phyloP scores from a whole-genome alignment of 2,888 invertebrate genomes.

The Andrena flavipes region DNA sequence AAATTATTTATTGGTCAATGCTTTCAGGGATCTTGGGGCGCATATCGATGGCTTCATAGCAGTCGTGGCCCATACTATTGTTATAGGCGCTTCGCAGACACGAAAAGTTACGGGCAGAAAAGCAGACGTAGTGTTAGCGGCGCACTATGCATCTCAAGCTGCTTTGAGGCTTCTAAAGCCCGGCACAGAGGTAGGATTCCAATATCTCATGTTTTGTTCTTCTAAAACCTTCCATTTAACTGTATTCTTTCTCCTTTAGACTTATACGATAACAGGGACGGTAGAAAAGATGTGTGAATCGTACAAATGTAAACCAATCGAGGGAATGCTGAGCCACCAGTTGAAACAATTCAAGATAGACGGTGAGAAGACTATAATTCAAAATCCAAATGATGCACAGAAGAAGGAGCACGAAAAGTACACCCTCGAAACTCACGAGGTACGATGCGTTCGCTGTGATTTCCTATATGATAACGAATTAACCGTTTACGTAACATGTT shows the following conservation, averaged over 20 bases:
- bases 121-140: slow-evolving; percentile 98
- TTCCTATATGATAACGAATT: too few species aligned
- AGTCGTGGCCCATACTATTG: slow-evolving; percentile 97
- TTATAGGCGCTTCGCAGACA: slow-evolving; percentile 92
- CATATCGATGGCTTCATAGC: slow-evolving; percentile 99
- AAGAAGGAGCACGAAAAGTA: slow-evolving; percentile 99
- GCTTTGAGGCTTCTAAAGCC: slow-evolving; percentile 96
- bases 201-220: neutral
- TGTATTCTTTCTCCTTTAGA: slow-evolving; percentile 86
- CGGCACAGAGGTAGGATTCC: slow-evolving; percentile 91
- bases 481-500: neutral
- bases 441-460: slow-evolving; percentile 43
- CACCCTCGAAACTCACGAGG: slow-evolving; percentile 97
- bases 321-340: slow-evolving; percentile 98
- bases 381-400: slow-evolving; percentile 98
- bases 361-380: slow-evolving; percentile 98
- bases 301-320: slow-evolving; percentile 98
- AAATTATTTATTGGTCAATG: slow-evolving; percentile 30
- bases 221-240: neutral
- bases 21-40: slow-evolving; percentile 95
- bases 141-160: slow-evolving; percentile 97
- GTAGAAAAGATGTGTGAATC: slow-evolving; percentile 97
- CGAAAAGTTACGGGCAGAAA: slow-evolving; percentile 93
- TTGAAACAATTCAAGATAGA: slow-evolving; percentile 98
- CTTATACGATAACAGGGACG: slow-evolving; percentile 95